These are phyloP conservation scores for Pollicipes pollicipes DNA, from an alignment of 1,140 invertebrate species.

Conservation along the genomic window DNA sequence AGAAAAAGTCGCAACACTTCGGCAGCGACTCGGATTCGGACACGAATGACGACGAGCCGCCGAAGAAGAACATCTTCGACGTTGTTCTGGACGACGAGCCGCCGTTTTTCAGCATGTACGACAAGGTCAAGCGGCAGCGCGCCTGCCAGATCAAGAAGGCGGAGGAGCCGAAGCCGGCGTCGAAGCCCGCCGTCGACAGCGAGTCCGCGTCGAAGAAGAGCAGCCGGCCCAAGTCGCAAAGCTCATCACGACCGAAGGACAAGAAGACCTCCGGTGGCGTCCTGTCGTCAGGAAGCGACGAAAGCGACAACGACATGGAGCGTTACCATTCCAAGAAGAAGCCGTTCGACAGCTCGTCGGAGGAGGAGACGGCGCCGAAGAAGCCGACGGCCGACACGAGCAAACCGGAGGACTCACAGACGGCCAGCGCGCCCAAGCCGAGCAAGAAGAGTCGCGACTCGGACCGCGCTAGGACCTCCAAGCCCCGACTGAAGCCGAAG, in stretches of 20 bases:
- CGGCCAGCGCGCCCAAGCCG: background rate
- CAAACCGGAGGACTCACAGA: background rate
- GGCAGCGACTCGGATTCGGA: background rate
- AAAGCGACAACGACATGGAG: background rate
- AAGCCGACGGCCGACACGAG: background rate
- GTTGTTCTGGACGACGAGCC: slow-evolving; percentile 1
- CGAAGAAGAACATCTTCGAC: slow-evolving; percentile 5
- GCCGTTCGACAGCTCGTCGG: background rate
- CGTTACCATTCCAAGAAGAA: background rate
- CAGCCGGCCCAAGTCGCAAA: background rate
- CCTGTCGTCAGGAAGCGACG: background rate
- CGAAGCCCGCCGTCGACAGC: no score
- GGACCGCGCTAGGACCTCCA: background rate
- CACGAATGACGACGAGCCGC: slow-evolving; percentile 2
- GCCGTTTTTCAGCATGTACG: slow-evolving; percentile 3
- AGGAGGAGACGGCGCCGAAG: background rate
- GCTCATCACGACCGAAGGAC: background rate
- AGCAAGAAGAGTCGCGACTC: background rate
- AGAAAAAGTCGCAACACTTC: background rate
- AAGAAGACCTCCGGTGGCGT: background rate
- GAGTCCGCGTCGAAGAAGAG: no score
- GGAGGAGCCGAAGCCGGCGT: background rate
- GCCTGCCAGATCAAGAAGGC: background rate
- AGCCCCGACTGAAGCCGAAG: no score
- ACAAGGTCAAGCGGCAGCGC: background rate